Conservation (phyloP, 2,888 invertebrate species). For the Tenthredo scrophulariae region DNA sequence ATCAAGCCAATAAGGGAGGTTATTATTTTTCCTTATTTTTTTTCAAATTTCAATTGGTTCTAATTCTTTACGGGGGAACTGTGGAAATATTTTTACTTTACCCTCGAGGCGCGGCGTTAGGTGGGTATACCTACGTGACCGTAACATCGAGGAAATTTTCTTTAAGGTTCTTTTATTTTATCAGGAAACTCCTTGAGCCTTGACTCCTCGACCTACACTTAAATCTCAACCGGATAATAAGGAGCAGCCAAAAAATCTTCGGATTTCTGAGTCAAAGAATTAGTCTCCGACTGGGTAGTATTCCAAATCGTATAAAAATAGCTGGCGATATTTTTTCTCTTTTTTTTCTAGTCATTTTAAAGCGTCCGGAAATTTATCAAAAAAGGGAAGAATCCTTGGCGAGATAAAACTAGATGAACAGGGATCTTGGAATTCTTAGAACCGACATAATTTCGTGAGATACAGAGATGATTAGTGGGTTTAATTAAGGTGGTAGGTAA, state of each 20-base stretch:
- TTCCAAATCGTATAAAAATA: neutral
- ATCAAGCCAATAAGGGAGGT: neutral
- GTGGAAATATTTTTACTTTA: neutral
- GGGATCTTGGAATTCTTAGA: neutral
- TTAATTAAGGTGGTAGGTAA: conserved; percentile 31
- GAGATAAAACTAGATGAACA: no score
- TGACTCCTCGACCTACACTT: neutral
- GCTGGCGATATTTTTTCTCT: neutral
- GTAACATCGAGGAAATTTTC: neutral
- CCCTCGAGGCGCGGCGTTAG: neutral
- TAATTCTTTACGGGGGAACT: neutral
- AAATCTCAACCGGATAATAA: neutral
- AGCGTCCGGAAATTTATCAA: neutral
- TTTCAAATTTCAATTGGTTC: conserved; percentile 14
- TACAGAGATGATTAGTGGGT: conserved; percentile 24
- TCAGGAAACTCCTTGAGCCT: neutral
- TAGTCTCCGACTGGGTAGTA: neutral
- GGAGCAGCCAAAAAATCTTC: neutral
- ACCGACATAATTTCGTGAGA: neutral
- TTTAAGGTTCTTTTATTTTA: neutral
- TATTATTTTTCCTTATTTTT: neutral
- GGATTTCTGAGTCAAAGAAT: neutral
- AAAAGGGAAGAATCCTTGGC: neutral
- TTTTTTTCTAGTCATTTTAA: neutral
- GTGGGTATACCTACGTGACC: neutral